A percentile compares a stretch with the other conserved stretches of the same genome.
phyloP scores from a whole-genome alignment of 1,140 invertebrate genomes.

The Drosophila arawakana region DNA sequence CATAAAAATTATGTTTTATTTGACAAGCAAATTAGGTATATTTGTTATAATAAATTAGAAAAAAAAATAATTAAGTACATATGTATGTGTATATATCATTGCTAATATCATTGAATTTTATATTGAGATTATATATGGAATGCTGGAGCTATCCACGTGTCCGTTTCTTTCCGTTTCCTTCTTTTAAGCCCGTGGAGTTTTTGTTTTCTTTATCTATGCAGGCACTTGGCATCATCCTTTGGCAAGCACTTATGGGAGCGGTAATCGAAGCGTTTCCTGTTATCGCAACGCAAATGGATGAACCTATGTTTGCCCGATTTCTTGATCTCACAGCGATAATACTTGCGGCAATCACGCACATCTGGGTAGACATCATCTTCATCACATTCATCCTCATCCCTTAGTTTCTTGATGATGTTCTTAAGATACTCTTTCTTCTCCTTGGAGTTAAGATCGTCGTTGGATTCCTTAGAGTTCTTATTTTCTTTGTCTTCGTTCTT shows the following conservation, averaged over 20 bases:
- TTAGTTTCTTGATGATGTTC: conserved; percentile 69
- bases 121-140: conserved; percentile 51
- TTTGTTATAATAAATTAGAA: conserved; percentile 62
- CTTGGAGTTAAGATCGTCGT: conserved; percentile 64
- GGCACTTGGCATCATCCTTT: conserved; percentile 57
- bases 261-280: conserved; percentile 69
- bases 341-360: conserved; percentile 72
- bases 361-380: conserved; percentile 74
- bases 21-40: conserved; percentile 23
- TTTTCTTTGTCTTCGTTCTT: conserved; percentile 35
- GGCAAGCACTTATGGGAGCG: conserved; percentile 37
- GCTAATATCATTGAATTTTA: conserved; percentile 62
- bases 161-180: conserved; percentile 5
- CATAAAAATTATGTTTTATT: conserved; percentile 49
- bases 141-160: conserved; percentile 27
- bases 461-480: conserved; percentile 39
- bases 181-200: not conserved
- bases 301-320: conserved; percentile 65
- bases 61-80: conserved; percentile 35
- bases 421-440: conserved; percentile 68
- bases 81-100: conserved; percentile 47
- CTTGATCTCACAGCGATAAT: conserved; percentile 71
- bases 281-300: conserved; percentile 61
- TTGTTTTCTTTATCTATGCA: conserved; percentile 48
- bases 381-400: conserved; percentile 69